These are phyloP conservation scores for Lycocorax pyrrhopterus DNA, from an alignment of 2,113 vertebrate genomes.

Conservation along the genomic window DNA sequence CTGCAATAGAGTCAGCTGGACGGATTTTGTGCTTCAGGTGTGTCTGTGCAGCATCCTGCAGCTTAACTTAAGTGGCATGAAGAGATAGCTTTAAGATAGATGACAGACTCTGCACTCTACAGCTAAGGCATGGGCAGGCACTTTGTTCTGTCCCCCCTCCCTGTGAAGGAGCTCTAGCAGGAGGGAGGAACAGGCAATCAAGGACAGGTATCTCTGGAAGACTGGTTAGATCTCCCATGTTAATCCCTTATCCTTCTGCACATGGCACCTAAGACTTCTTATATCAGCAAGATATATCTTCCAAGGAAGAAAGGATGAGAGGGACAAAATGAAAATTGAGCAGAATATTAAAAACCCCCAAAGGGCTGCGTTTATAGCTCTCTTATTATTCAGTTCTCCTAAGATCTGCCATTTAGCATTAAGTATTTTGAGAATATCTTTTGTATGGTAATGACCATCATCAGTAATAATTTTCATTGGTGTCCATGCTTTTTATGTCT, in stretches of 20 bases:
- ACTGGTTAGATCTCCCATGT: not conserved
- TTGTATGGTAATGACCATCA: not conserved
- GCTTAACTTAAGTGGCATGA: not conserved
- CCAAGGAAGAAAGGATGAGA: not conserved
- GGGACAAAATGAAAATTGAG: not conserved
- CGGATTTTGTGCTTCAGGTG: not conserved
- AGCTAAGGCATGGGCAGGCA: not conserved
- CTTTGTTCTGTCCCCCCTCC: not conserved
- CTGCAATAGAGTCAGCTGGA: not conserved
- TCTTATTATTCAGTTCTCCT: not conserved
- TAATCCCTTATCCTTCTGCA: not conserved
- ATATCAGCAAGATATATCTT: not conserved
- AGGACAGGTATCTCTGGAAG: not conserved
- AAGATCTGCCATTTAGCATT: not conserved
- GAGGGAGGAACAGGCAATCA: not conserved
- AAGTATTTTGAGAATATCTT: not conserved
- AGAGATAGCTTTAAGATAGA: not conserved
- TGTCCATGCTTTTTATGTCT: not conserved
- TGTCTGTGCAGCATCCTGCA: not conserved
- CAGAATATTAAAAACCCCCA: not conserved
- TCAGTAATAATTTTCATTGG: not conserved
- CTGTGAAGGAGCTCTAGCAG: not conserved
- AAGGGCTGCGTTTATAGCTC: not conserved
- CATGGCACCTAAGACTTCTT: not conserved
- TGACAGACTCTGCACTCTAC: not conserved